Percentiles rank a stretch among this genome's conserved stretches.
Evolutionary conservation across 2,888 invertebrate species (phyloP).

Genomic region (Thymelicus sylvestris): DNA sequence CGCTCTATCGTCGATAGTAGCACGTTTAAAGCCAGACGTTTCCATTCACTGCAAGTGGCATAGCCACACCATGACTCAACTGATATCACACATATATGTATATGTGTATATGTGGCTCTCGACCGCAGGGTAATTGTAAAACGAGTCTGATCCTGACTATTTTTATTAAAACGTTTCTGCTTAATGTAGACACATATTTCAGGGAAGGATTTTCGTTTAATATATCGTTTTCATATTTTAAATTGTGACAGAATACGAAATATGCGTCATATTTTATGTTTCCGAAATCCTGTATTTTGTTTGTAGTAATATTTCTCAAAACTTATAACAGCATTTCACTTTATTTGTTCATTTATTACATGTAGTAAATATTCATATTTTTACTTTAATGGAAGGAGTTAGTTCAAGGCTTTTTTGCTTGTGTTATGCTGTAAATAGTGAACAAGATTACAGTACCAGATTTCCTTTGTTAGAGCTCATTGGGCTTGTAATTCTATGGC

Average conservation of each 20-base stretch:
- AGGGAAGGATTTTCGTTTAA: slow-evolving; percentile 24
- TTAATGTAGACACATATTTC: slow-evolving; percentile 28
- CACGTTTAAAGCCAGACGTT: neutral
- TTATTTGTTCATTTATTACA: too few relatives aligned
- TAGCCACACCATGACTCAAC: slow-evolving; percentile 30
- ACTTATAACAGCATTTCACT: neutral
- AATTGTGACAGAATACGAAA: neutral
- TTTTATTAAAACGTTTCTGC: slow-evolving; percentile 33
- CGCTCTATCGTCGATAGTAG: neutral
- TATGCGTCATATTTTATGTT: neutral
- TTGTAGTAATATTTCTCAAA: neutral
- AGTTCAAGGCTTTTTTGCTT: too few relatives aligned
- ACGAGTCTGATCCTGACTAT: slow-evolving; percentile 32
- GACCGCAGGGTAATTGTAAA: slow-evolving; percentile 36
- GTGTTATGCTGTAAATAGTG: too few relatives aligned
- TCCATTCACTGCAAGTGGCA: slow-evolving; percentile 32
- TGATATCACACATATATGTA: slow-evolving; percentile 15
- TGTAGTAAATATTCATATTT: too few relatives aligned
- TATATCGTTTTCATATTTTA: slow-evolving; percentile 16
- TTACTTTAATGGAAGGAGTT: too few relatives aligned
- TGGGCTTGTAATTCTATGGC: too few relatives aligned
- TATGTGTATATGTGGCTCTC: slow-evolving; percentile 13
- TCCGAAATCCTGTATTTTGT: neutral
- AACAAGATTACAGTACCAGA: too few relatives aligned
- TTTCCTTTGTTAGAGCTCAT: too few relatives aligned